Evolutionary conservation across 2,113 vertebrate species (phyloP), one percentile per base, ranked within the genome.

Genomic region (Megaceryle torquata): DNA sequence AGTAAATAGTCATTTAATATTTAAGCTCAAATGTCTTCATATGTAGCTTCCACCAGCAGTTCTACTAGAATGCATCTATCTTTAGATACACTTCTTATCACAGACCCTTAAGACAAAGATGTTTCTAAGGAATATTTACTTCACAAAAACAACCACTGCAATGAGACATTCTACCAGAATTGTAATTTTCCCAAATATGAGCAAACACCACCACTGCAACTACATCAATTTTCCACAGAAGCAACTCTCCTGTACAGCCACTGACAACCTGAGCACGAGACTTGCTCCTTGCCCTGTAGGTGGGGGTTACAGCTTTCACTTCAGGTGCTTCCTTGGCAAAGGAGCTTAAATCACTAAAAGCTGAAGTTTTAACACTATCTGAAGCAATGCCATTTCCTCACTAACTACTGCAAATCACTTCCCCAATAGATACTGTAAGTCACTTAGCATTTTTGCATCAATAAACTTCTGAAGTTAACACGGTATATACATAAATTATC

Each of bases 181-280:
- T 24, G 16, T 48, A 35, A 18, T 43, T 50, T 48, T 44, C 61
- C 50, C 37, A 87, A 71, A 28, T 11, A 35, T 0, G 6, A 82
- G 41, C 5, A 53, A 59, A 50, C 50, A 51, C 0, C 0, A 54
- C 28, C 28, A 29, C 41, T 24, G 56, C 37, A 54, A 75, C n/a
- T 41, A 78, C 41, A 86, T 3, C 17, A 29, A 3, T 41, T 63
- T 70, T 61, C 37, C n/a, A 33, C 1, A 80, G 76, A 82, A 72
- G 18, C 17, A 51, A 44, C 48, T 68, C 50, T 43, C 24, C 46
- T 13, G 4, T 41, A 43, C 4, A 68, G 19, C 11, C 35, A 57
- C 2, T 13, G 8, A 48, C 31, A 64, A n/a, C 48, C 2, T 5
- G 15, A 88, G 61, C 26, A 46, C 41, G 2, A 60, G 39, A 69